phyloP scores from a whole-genome alignment of 1,140 invertebrate genomes.

The Drosophila baimaii region DNA sequence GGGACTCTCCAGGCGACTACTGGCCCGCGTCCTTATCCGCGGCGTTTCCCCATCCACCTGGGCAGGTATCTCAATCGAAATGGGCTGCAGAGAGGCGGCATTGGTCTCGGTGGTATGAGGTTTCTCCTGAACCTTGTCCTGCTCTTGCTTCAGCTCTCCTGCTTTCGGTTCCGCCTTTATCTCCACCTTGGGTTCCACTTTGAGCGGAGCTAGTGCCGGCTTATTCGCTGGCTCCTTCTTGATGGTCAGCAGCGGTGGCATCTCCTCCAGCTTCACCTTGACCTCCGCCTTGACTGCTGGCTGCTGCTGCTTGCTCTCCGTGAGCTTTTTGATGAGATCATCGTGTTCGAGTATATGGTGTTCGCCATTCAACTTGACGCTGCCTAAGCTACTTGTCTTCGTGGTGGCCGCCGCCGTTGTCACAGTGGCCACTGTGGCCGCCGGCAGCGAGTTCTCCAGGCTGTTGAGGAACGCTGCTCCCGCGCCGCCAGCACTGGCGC shows the following conservation, averaged over 20 bases:
- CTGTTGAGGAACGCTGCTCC: slow-evolving; percentile 4
- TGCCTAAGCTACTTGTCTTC: slow-evolving; percentile 29
- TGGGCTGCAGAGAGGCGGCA: slow-evolving; percentile 58
- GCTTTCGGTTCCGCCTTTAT: slow-evolving; percentile 23
- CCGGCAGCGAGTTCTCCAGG: slow-evolving; percentile 27
- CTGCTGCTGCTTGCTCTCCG: slow-evolving; percentile 51
- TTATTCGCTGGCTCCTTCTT: slow-evolving; percentile 49
- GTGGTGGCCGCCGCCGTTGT: slow-evolving; percentile 4
- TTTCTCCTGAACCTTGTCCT: slow-evolving; percentile 38
- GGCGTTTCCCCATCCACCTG: slow-evolving; percentile 66
- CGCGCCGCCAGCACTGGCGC: slow-evolving; percentile 13
- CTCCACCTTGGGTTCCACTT: slow-evolving; percentile 44
- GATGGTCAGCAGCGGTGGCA: slow-evolving; percentile 35
- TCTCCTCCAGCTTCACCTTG: slow-evolving; percentile 59
- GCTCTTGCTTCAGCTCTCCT: slow-evolving; percentile 27
- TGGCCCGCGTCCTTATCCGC: slow-evolving; percentile 88
- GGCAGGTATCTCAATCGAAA: slow-evolving; percentile 81
- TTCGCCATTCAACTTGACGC: slow-evolving; percentile 70
- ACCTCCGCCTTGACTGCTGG: slow-evolving; percentile 32
- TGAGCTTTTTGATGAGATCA: slow-evolving; percentile 81
- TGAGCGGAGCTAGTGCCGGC: background rate
- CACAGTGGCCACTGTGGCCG: slow-evolving; percentile 29
- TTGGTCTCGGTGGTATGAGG: slow-evolving; percentile 20
- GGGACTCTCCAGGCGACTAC: slow-evolving; percentile 89
- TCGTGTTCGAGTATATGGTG: slow-evolving; percentile 75